These are phyloP conservation scores for Cryptophagus acutangulus DNA, from an alignment of 2,888 invertebrate genomes.

Conservation along the genomic window DNA sequence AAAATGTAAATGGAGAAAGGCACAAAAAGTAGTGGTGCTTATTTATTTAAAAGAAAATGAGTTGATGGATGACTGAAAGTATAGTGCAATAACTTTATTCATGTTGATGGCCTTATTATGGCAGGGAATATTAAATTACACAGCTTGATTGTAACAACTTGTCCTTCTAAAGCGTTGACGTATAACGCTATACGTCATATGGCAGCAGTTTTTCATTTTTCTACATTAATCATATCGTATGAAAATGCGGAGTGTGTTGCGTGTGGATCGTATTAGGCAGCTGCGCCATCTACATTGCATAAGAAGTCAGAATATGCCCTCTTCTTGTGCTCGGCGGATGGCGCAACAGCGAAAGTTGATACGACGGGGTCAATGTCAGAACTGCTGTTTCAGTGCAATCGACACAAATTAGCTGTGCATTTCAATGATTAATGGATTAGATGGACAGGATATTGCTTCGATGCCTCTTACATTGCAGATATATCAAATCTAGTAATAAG, in stretches of 20 bases:
- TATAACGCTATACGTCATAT: constrained; percentile 27
- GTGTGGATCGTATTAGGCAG: constrained; percentile 15
- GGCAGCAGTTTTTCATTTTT: constrained; percentile 30
- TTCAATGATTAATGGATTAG: constrained; percentile 15
- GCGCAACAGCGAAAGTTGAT: constrained; percentile 23
- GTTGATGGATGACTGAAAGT: constrained; percentile 24
- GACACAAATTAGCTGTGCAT: constrained; percentile 14
- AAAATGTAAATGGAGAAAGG: too few relatives aligned
- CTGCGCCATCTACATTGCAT: constrained; percentile 9
- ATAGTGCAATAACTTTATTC: constrained; percentile 31
- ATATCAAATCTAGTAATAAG: constrained; percentile 9
- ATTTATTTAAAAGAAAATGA: constrained; percentile 7
- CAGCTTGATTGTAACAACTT: constrained; percentile 30
- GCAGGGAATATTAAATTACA: constrained; percentile 31
- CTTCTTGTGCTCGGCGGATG: background rate
- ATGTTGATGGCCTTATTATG: constrained; percentile 28
- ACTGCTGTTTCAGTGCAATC: constrained; percentile 18
- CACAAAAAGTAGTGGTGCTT: too few relatives aligned
- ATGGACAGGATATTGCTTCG: constrained; percentile 12
- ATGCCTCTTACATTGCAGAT: constrained; percentile 12
- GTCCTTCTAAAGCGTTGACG: constrained; percentile 30
- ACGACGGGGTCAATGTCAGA: constrained; percentile 29
- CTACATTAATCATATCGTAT: constrained; percentile 29
- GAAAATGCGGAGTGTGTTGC: constrained; percentile 14
- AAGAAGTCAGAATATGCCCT: background rate